These are phyloP conservation scores for Bos taurus DNA, from an alignment of 2,113 vertebrate species.

Conservation along the genomic window ARS-UCD2.0 NC_037333.1:115585501-115586000, in stretches of 20 bases:
- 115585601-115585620: slow-evolving; percentile 94
- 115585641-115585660: slow-evolving; percentile 95
- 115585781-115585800: slow-evolving; percentile 83
- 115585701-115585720: slow-evolving; percentile 93
- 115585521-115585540: not conserved
- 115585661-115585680: slow-evolving; percentile 96
- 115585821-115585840: slow-evolving; percentile 80
- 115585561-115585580: not conserved
- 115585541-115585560: too few relatives aligned
- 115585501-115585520: too few relatives aligned
- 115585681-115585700: slow-evolving; percentile 92
- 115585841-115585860: accelerated
- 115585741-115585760: slow-evolving; percentile 93
- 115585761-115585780: slow-evolving; percentile 91
- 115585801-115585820: slow-evolving; percentile 85
- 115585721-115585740: slow-evolving; percentile 91
- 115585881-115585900: not conserved
- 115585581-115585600: slow-evolving; percentile 77
- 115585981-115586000: not conserved
- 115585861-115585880: not conserved
- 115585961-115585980: not conserved
- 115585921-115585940: too few relatives aligned
- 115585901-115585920: not conserved
- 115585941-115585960: too few relatives aligned
- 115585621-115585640: slow-evolving; percentile 98